Base-by-base conservation (phyloP, 2,888 invertebrate species). In the Desoria tigrina region DNA sequence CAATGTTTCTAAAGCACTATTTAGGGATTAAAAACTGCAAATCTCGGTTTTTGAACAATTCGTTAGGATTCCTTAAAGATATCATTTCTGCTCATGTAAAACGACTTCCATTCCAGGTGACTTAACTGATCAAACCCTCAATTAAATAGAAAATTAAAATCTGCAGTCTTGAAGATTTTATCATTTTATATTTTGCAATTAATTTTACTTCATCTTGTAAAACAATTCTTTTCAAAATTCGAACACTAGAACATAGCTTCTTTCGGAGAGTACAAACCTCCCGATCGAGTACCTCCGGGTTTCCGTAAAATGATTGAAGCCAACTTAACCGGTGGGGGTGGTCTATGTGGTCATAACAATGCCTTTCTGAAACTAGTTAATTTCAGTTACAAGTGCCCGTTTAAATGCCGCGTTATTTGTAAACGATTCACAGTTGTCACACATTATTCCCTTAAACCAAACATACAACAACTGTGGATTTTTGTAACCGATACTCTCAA, bases 61-160 rank as follows among this genome's bases (percentile, higher is more conserved):
- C 21, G 32, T 32, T 68, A 39, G 54, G 37, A 2, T 42, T 68
- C 9, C 24, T 71, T 2, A 63, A 59, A n/a, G 54, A 71, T 27
- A 51, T 71, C 28, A 23, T 71, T 1, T 53, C 45, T 14, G 58
- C 58, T 1, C 37, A 63, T 42, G 24, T 71, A 18, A 18, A 63
- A 7, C 51, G 51, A 37, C 24, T 61, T 7, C 71, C 68, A n/a
- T 71, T 71, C 24, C 67, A 70, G 65, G 70, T 70, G 37, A 64
- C n/a, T 42, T 21, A 45, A 50, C 16, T 57, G 1, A 21, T 32
- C 32, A 32, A n/a, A n/a, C n/a, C n/a, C n/a, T n/a, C n/a, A n/a
- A n/a, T n/a, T n/a, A n/a, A n/a, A n/a, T n/a, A n/a, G n/a, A n/a
- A n/a, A n/a, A n/a, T n/a, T n/a, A n/a, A n/a, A n/a, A n/a, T n/a